Base-by-base conservation (phyloP, 1,140 invertebrate species). In the Sycophaga agraensis region DNA sequence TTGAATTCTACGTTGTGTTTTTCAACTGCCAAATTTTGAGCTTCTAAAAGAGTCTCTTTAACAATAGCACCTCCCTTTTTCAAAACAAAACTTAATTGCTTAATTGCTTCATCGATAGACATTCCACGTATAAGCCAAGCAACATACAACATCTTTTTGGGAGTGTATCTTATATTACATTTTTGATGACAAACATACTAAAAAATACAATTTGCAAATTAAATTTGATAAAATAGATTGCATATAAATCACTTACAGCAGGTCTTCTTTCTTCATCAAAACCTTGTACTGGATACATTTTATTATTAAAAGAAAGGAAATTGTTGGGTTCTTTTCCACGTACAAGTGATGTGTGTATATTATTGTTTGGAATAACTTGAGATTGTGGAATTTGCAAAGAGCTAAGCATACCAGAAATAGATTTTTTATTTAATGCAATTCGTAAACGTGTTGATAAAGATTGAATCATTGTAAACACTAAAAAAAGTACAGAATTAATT, bases 1-100 rank as follows among this genome's bases (percentile, higher is more conserved):
- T 88, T 91, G 79, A 89, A 99, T 82, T 98, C 96, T 28, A 98
- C 93, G 86, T 97, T 92, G 72, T 98, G 95, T 24, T 91, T 76
- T 67, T 88, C 85, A 2, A 97, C 87, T 45, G 96, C 96, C 63
- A 93, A 76, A 70, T 91, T 84, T 74, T 93, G 91, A 4, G 96
- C 96, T 84, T 98, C 96, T 59, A 91, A 73, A 61, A 95, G 84
- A 11, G 89, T 86, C 74, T 96, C 88, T 76, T 89, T 91, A 0
- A 91, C 88, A 78, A 88, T 85, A 24, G 75, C 77, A 40, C 91
- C 91, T 43, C 95, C 96, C 83, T 97, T 97, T 66, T 87, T 91
- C 7, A 84, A 73, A 1, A 93, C 79, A 83, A 94, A 96, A 68
- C 86, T 88, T 3, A 97, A 80, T 76, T 97, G 94, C 77, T 91